Evolutionary conservation across 2,113 vertebrate species (phyloP).

Genomic region (Cyanocitta stelleri): DNA sequence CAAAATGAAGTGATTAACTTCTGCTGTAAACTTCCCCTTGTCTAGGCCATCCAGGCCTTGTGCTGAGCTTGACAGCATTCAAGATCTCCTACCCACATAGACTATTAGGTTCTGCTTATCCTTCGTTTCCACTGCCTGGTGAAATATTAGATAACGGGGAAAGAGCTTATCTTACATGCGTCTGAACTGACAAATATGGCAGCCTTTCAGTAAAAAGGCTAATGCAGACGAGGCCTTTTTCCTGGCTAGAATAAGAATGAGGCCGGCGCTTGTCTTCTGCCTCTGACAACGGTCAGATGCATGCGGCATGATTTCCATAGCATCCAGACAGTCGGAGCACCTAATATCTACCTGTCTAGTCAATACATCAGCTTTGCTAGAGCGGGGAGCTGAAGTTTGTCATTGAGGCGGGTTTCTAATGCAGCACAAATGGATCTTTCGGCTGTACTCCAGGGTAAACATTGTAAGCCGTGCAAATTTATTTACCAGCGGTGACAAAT

Average conservation of each 20-base stretch:
- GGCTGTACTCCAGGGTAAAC: constrained; percentile 44
- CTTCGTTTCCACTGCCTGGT: constrained; percentile 68
- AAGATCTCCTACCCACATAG: constrained; percentile 63
- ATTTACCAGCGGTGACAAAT: constrained; percentile 60
- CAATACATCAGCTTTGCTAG: constrained; percentile 70
- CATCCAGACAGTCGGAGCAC: constrained; percentile 71
- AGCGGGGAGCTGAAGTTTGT: constrained; percentile 56
- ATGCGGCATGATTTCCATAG: constrained; percentile 67
- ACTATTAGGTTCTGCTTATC: constrained; percentile 69
- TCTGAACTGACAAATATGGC: constrained; percentile 72
- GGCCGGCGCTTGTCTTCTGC: constrained; percentile 51
- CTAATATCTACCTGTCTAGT: constrained; percentile 72
- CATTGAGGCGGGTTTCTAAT: constrained; percentile 57
- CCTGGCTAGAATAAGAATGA: constrained; percentile 73
- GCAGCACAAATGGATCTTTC: constrained; percentile 48
- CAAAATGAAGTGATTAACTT: constrained; percentile 62
- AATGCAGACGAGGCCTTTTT: constrained; percentile 61
- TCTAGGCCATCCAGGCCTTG: constrained; percentile 60
- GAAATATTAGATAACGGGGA: constrained; percentile 75
- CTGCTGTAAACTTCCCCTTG: constrained; percentile 48
- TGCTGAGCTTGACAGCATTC: constrained; percentile 49
- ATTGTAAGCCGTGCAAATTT: constrained; percentile 47
- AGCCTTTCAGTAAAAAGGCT: constrained; percentile 65
- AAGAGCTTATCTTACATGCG: constrained; percentile 62
- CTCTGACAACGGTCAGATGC: constrained; percentile 64